These are phyloP conservation scores for Dasyprocta punctata DNA, from an alignment of 2,113 vertebrate genomes.

Conservation along the genomic window DNA sequence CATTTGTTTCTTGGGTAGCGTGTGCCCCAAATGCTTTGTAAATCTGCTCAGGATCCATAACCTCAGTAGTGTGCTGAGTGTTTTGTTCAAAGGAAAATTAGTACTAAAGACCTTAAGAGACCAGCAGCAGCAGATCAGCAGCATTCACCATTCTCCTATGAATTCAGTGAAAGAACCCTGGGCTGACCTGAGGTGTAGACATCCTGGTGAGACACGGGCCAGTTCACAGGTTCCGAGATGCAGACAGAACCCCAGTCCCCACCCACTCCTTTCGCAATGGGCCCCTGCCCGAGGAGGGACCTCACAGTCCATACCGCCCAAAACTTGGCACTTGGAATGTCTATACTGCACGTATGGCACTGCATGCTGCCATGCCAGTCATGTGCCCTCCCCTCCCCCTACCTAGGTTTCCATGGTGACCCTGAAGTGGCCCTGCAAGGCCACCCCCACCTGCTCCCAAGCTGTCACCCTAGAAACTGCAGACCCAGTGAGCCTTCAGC, in stretches of 20 bases:
- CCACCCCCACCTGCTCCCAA: background rate
- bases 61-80: background rate
- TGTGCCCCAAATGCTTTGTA: background rate
- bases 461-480: background rate
- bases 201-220: background rate
- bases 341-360: rapidly evolving
- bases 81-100: background rate
- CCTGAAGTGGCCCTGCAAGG: background rate
- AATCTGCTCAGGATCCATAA: background rate
- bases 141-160: background rate
- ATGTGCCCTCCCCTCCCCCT: background rate
- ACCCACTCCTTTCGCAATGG: background rate
- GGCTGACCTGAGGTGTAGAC: background rate
- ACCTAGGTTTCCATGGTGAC: background rate
- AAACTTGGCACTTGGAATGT: background rate
- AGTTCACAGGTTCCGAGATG: background rate
- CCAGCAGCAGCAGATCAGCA: background rate
- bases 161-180: background rate
- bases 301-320: background rate
- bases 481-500: background rate
- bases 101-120: background rate
- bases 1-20: background rate
- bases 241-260: background rate
- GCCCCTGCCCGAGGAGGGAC: background rate
- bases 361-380: rapidly evolving